Conservation (phyloP, 2,888 invertebrate genomes). For the Octonoba sinensis region DNA sequence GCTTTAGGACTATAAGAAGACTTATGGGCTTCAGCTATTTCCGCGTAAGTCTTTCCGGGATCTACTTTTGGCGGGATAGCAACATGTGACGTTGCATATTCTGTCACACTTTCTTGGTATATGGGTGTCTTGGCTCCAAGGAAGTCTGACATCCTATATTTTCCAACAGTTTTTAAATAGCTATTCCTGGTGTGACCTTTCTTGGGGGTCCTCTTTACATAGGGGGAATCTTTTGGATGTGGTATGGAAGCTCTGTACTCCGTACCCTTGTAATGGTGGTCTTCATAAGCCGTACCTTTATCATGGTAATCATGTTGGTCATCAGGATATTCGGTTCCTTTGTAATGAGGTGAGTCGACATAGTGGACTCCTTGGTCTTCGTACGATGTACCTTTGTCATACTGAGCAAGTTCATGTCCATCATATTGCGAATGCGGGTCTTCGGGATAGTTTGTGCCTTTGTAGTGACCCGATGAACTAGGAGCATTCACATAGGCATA, state of each 20-base stretch:
- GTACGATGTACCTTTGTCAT: constrained; percentile 17
- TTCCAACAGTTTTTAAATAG: constrained; percentile 38
- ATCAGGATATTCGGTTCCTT: constrained; percentile 17
- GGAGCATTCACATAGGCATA: not conserved
- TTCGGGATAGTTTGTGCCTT: constrained; percentile 4
- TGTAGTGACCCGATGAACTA: not conserved
- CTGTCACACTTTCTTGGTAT: not conserved
- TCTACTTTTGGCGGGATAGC: constrained; percentile 25
- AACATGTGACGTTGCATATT: constrained; percentile 23
- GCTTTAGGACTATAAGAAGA: constrained; percentile 34
- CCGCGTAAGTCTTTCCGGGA: constrained; percentile 39
- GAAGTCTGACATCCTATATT: constrained; percentile 38
- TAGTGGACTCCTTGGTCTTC: not conserved
- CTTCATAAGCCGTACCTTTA: constrained; percentile 16
- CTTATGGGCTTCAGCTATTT: constrained; percentile 40
- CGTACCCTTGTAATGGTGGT: constrained; percentile 24
- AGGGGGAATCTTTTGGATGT: constrained; percentile 24
- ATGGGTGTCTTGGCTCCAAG: not conserved
- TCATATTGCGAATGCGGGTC: not conserved
- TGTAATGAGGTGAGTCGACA: constrained; percentile 1
- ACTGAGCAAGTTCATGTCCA: not conserved
- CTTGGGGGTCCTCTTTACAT: not conserved
- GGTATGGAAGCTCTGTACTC: not conserved
- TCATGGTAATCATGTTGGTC: constrained; percentile 1
- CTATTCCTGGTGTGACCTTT: constrained; percentile 13